Percentiles rank a stretch among this genome's conserved stretches.
These are phyloP conservation scores for Ageneiosus marmoratus DNA, from an alignment of 2,113 vertebrate genomes.

Conservation along the genomic window DNA sequence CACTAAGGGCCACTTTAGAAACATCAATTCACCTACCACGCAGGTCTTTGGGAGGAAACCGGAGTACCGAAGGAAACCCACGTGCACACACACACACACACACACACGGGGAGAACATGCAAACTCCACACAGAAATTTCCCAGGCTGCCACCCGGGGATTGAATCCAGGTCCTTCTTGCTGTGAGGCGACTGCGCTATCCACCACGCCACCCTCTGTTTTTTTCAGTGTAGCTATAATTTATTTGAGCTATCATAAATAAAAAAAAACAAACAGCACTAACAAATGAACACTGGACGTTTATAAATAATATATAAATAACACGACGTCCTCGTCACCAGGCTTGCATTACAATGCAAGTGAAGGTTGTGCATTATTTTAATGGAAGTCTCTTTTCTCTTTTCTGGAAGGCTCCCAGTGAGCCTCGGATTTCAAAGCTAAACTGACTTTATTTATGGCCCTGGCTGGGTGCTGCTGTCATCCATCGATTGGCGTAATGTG, in stretches of 20 bases:
- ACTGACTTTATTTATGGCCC: conserved; percentile 59
- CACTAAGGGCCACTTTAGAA: no score
- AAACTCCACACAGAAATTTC: no score
- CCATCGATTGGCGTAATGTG: conserved; percentile 69
- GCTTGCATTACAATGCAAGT: neutral
- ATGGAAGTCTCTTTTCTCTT: conserved; percentile 13
- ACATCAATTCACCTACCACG: no score
- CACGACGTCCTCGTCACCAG: neutral
- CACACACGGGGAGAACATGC: no score
- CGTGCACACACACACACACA: no score
- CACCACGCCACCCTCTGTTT: no score
- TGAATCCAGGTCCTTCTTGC: no score
- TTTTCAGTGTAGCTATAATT: neutral
- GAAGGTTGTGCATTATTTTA: conserved; percentile 28
- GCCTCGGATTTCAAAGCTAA: conserved; percentile 49
- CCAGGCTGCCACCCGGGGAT: no score
- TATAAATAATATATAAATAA: neutral
- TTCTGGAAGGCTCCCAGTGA: conserved; percentile 27
- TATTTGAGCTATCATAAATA: no score
- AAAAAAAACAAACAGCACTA: neutral
- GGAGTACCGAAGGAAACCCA: no score
- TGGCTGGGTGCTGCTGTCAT: conserved; percentile 54
- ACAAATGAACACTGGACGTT: neutral
- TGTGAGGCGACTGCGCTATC: no score
- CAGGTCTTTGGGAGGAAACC: no score